A percentile compares a stretch with the other conserved stretches of the same genome.
Evolutionary conservation across 2,113 vertebrate species (phyloP).

Genomic region (Muntiacus muntjak): DNA sequence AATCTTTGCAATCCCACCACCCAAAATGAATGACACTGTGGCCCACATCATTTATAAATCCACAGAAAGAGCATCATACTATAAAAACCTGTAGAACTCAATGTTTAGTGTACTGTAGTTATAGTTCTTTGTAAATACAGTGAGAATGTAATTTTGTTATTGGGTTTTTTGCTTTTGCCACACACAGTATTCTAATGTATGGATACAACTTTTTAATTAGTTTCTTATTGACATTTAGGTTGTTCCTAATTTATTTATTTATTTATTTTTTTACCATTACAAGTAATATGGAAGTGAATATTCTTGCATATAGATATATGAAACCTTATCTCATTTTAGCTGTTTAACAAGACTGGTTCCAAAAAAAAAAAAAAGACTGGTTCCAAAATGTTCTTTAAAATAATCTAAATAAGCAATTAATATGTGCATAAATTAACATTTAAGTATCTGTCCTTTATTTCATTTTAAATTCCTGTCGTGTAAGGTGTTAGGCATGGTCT

Average conservation of each 20-base stretch:
- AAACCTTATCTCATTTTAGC: neutral
- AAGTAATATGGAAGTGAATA: neutral
- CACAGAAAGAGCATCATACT: neutral
- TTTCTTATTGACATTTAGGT: neutral
- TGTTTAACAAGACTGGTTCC: neutral
- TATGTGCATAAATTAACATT: neutral
- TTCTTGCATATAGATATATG: neutral
- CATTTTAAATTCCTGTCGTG: neutral
- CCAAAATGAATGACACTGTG: neutral
- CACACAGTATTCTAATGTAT: neutral
- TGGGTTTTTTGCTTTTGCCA: neutral
- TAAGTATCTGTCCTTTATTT: constrained; percentile 8
- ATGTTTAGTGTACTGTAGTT: neutral
- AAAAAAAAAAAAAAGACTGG: neutral
- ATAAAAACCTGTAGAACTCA: neutral
- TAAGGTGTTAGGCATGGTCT: neutral
- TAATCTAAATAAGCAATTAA: neutral
- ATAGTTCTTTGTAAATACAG: neutral
- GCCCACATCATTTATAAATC: neutral
- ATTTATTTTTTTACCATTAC: neutral
- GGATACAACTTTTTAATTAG: neutral
- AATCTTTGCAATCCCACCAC: neutral
- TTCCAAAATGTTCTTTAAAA: neutral
- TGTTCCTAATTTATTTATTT: neutral
- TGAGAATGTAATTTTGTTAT: neutral